Percentiles rank a stretch among this genome's conserved stretches.
These are phyloP conservation scores for Zaprionus capensis DNA, from an alignment of 1,140 invertebrate species.

Conservation along the genomic window DNA sequence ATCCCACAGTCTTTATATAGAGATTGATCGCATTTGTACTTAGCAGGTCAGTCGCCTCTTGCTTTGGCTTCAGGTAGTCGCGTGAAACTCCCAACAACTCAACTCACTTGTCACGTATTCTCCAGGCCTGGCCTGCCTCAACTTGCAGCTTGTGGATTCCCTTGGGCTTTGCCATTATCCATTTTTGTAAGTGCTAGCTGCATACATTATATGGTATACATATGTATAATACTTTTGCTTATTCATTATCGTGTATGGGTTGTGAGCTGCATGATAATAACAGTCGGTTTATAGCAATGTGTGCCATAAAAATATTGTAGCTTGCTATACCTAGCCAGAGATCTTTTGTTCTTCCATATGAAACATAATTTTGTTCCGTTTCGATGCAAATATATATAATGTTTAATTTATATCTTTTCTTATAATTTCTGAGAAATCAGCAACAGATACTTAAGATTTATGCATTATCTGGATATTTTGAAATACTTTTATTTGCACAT, in stretches of 20 bases:
- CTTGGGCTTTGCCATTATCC: background rate
- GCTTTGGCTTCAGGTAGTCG: background rate
- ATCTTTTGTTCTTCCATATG: too few species aligned
- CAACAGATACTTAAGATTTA: background rate
- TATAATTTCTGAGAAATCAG: too few species aligned
- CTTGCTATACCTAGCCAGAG: too few species aligned
- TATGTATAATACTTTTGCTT: background rate
- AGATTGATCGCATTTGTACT: background rate
- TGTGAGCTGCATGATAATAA: background rate
- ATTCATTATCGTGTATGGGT: background rate
- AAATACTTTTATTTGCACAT: background rate
- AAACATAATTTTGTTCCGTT: too few species aligned
- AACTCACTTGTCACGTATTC: background rate
- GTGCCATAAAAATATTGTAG: background rate
- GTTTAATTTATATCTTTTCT: background rate
- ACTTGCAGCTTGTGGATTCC: background rate
- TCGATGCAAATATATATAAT: too few species aligned
- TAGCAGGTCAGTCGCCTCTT: background rate
- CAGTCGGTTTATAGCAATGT: background rate
- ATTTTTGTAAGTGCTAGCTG: background rate
- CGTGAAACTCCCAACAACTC: background rate
- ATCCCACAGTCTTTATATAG: background rate
- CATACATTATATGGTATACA: background rate
- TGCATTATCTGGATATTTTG: background rate
- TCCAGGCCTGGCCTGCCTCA: conserved; percentile 2